A percentile compares a stretch with the other conserved stretches of the same genome.
phyloP scores from a whole-genome alignment of 2,113 vertebrate genomes.

The Glaucomys volans region DNA sequence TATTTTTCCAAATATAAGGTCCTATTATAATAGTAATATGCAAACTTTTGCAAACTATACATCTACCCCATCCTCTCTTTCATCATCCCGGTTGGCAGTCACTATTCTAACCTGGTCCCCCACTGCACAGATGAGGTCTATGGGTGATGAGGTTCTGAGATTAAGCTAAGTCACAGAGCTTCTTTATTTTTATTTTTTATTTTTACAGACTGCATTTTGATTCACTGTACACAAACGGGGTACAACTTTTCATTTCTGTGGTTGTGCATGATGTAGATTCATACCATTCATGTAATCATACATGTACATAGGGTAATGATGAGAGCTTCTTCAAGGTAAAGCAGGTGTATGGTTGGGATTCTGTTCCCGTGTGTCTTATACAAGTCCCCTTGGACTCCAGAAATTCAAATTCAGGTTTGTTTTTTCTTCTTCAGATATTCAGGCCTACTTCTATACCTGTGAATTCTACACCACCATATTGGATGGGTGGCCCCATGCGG shows the following conservation, averaged over 20 bases:
- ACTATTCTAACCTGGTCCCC: neutral
- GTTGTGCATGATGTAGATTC: too few species aligned
- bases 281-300: too few species aligned
- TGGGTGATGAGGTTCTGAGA: neutral
- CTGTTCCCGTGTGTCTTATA: neutral
- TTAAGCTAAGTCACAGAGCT: neutral
- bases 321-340: neutral
- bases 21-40: neutral
- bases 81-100: neutral
- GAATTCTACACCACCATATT: neutral
- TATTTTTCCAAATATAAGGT: neutral
- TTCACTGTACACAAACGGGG: too few species aligned
- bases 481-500: accelerated
- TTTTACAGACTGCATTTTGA: too few species aligned
- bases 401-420: neutral
- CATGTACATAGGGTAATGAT: too few species aligned
- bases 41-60: neutral
- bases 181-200: too few species aligned
- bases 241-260: too few species aligned
- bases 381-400: neutral
- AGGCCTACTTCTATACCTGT: neutral
- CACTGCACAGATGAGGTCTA: neutral
- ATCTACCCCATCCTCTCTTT: neutral
- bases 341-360: neutral
- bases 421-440: neutral